Conservation (phyloP, 2,113 vertebrate species). For the Sula dactylatra region DNA sequence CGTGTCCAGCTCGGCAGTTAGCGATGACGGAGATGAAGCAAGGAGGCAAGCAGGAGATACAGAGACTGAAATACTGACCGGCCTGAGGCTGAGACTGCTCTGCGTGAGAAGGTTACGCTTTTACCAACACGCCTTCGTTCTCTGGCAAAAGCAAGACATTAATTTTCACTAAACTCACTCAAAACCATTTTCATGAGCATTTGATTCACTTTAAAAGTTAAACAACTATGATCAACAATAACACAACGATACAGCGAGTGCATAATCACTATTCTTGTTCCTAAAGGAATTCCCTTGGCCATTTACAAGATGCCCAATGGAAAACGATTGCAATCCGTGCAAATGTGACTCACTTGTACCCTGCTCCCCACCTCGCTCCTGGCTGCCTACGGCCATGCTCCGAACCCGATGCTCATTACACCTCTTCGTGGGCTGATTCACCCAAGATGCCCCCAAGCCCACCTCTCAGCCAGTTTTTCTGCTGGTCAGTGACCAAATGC, state of each 20-base stretch:
- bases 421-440: accelerated
- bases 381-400: neutral
- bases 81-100: neutral
- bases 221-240: neutral
- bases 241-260: neutral
- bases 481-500: accelerated
- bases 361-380: neutral
- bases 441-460: neutral
- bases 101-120: neutral
- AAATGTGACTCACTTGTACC: too few relatives aligned
- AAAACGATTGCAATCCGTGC: neutral
- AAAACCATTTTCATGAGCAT: neutral
- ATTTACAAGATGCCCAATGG: neutral
- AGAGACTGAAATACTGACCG: too few relatives aligned
- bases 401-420: accelerated
- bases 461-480: neutral
- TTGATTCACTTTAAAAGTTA: neutral
- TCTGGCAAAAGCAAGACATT: neutral
- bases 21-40: neutral
- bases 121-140: neutral
- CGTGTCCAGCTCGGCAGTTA: accelerated
- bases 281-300: neutral
- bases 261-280: neutral
- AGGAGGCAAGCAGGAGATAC: neutral
- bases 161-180: neutral